Conservation (phyloP, 2,797 vertebrate species). For the Poeciliopsis turneri region DNA sequence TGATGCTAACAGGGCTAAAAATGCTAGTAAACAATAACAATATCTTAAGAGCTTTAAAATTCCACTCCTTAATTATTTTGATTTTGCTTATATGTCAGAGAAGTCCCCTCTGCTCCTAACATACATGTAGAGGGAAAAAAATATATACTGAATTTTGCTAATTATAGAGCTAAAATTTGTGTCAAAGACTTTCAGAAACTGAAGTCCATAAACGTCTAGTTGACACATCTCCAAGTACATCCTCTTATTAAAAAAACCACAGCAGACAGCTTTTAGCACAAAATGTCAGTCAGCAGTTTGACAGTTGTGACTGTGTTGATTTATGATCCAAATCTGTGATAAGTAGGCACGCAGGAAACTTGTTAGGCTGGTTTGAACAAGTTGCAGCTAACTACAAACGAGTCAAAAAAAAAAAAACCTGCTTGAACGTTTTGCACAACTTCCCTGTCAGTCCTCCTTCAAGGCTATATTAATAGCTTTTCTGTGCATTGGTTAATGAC, state of each 20-base stretch:
- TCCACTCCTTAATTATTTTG: background rate
- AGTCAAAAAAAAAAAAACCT: background rate
- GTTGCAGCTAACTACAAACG: background rate
- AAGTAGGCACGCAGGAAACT: conserved; percentile 13
- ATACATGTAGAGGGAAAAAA: background rate
- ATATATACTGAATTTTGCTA: background rate
- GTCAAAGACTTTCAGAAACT: conserved; percentile 1
- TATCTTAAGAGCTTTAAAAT: background rate
- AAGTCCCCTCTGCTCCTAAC: background rate
- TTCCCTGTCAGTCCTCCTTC: background rate
- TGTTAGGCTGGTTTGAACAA: conserved; percentile 4
- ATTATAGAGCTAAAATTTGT: background rate
- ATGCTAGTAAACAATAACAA: background rate
- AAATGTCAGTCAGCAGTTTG: conserved; percentile 18
- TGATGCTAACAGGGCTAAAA: background rate
- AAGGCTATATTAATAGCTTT: conserved; percentile 42
- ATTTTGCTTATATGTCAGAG: background rate
- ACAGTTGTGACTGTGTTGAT: conserved; percentile 16
- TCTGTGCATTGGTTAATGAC: conserved; percentile 31
- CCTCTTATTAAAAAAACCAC: conserved; percentile 23
- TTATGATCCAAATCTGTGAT: conserved; percentile 14
- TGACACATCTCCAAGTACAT: conserved; percentile 7
- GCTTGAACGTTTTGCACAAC: background rate
- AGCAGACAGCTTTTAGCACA: conserved; percentile 25
- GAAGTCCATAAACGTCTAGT: background rate